phyloP scores from a whole-genome alignment of 2,113 vertebrate genomes.

The Pionites leucogaster region DNA sequence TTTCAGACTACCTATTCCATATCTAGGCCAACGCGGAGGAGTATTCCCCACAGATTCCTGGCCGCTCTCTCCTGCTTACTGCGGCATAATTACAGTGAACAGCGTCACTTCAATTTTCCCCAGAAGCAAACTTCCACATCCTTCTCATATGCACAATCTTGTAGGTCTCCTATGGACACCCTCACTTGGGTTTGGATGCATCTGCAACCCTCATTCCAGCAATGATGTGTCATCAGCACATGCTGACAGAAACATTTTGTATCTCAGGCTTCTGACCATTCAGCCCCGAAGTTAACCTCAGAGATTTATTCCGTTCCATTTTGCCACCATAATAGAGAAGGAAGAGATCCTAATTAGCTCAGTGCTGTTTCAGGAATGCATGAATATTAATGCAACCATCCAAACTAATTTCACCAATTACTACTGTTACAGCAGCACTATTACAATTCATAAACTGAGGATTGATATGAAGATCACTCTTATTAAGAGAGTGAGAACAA shows the following conservation, averaged over 20 bases:
- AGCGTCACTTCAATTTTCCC: neutral
- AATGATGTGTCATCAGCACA: accelerated
- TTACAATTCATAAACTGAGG: constrained; percentile 38
- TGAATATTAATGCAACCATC: constrained; percentile 65
- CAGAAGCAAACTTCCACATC: neutral
- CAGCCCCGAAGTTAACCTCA: neutral
- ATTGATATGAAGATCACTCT: constrained; percentile 2
- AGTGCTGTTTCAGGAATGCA: constrained; percentile 31
- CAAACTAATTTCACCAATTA: constrained; percentile 63
- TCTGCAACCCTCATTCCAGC: neutral
- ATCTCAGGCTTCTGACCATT: neutral
- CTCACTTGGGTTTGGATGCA: accelerated
- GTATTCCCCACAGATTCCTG: neutral
- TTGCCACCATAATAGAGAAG: neutral
- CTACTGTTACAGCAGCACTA: constrained; percentile 30
- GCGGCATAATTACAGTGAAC: neutral
- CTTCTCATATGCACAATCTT: accelerated
- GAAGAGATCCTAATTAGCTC: constrained; percentile 33
- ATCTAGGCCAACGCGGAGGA: neutral
- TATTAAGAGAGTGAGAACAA: neutral
- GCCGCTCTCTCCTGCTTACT: neutral
- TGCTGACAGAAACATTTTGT: accelerated
- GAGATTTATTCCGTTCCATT: neutral
- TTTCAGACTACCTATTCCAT: neutral
- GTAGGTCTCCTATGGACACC: neutral